A percentile compares a stretch with the other conserved stretches of the same genome.
Conservation (phyloP, 2,888 invertebrate genomes). For the Amphimallon solstitiale region DNA sequence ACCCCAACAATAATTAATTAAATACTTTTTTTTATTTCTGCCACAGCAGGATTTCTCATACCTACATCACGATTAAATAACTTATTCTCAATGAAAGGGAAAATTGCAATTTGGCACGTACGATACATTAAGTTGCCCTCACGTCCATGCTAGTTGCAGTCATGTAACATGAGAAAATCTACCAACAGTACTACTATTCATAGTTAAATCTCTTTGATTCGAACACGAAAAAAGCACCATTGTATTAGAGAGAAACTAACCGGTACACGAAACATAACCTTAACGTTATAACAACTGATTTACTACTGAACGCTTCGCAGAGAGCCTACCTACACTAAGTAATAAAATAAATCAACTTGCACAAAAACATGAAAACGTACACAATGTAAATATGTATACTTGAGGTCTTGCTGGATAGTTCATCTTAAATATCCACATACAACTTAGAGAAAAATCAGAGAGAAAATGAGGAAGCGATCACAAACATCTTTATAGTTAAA, state of each 20-base stretch:
- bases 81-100: neutral
- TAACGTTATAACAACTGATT: constrained; percentile 18
- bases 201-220: constrained; percentile 13
- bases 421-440: too few species aligned
- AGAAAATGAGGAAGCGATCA: neutral
- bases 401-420: too few species aligned
- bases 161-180: constrained; percentile 7
- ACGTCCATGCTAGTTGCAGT: neutral
- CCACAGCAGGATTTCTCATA: too few species aligned
- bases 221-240: constrained; percentile 9
- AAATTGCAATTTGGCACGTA: constrained; percentile 3
- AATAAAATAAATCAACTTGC: constrained; percentile 21
- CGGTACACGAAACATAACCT: constrained; percentile 16
- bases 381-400: constrained; percentile 1
- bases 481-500: neutral
- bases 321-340: constrained; percentile 6
- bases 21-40: too few species aligned
- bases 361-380: constrained; percentile 8
- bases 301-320: neutral
- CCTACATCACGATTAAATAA: neutral
- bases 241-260: constrained; percentile 14
- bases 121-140: constrained; percentile 1
- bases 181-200: constrained; percentile 6
- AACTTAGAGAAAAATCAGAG: too few species aligned
- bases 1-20: too few species aligned